phyloP scores from a whole-genome alignment of 2,888 invertebrate species.

The Mimas tiliae region DNA sequence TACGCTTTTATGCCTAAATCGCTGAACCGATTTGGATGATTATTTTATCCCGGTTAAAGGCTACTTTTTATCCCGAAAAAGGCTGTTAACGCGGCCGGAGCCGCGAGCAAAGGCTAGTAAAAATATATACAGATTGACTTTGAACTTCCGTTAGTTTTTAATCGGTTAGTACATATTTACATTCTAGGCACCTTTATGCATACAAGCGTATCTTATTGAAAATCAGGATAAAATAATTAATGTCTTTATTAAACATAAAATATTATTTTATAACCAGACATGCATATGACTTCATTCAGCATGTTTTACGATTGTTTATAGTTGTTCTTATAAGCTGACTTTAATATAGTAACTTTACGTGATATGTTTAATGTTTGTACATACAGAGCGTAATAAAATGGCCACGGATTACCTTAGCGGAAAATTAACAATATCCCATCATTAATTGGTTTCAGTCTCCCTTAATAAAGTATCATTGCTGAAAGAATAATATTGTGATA shows the following conservation, averaged over 20 bases:
- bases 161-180: no score
- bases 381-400: background rate
- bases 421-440: background rate
- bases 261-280: background rate
- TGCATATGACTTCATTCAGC: slow-evolving; percentile 5
- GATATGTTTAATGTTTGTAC: background rate
- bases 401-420: background rate
- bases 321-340: background rate
- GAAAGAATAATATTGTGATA: background rate
- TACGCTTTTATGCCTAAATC: no score
- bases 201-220: background rate
- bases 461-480: background rate
- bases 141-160: no score
- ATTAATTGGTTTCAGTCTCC: background rate
- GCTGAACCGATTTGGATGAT: no score
- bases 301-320: slow-evolving; percentile 4
- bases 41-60: no score
- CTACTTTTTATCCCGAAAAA: no score
- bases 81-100: no score
- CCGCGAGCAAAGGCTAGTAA: no score
- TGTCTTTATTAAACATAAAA: background rate
- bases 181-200: no score
- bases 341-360: background rate
- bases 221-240: background rate
- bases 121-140: no score